A percentile compares a stretch with the other conserved stretches of the same genome.
Conservation (phyloP, 2,113 vertebrate species). For the Oreochromis niloticus region DNA sequence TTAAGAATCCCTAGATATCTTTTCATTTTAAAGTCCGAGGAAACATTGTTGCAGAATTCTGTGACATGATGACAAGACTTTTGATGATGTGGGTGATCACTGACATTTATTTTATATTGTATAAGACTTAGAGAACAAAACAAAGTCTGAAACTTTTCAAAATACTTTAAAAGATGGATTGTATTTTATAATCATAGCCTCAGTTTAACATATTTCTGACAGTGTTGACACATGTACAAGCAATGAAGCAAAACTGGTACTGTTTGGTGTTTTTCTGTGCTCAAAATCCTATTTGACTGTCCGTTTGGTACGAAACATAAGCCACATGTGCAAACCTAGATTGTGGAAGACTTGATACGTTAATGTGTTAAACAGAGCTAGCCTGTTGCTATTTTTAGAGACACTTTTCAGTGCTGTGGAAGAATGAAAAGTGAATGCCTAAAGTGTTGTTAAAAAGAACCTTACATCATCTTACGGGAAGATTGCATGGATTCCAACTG, state of each 20-base stretch:
- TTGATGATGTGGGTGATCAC: not conserved
- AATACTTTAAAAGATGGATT: not conserved
- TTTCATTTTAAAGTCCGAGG: not conserved
- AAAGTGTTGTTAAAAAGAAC: not conserved
- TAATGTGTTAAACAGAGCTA: not conserved
- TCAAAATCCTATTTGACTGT: not conserved
- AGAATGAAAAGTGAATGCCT: not conserved
- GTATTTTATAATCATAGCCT: not conserved
- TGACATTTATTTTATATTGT: not conserved
- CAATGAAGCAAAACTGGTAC: not conserved
- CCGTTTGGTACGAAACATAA: not conserved
- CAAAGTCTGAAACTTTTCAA: not conserved
- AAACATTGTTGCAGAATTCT: not conserved
- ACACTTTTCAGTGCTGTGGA: not conserved
- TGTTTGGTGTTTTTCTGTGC: not conserved
- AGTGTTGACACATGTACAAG: not conserved
- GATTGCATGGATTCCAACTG: slow-evolving; percentile 26
- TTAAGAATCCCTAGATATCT: not conserved
- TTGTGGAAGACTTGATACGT: not conserved
- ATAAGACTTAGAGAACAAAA: not conserved
- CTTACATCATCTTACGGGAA: slow-evolving; percentile 37
- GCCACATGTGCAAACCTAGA: not conserved
- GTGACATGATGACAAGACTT: not conserved
- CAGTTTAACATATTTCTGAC: not conserved
- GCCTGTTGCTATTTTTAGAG: not conserved